Percentiles rank a stretch among this genome's conserved stretches.
Evolutionary conservation across 2,113 vertebrate species (phyloP).

Genomic region (Plotosus lineatus): DNA sequence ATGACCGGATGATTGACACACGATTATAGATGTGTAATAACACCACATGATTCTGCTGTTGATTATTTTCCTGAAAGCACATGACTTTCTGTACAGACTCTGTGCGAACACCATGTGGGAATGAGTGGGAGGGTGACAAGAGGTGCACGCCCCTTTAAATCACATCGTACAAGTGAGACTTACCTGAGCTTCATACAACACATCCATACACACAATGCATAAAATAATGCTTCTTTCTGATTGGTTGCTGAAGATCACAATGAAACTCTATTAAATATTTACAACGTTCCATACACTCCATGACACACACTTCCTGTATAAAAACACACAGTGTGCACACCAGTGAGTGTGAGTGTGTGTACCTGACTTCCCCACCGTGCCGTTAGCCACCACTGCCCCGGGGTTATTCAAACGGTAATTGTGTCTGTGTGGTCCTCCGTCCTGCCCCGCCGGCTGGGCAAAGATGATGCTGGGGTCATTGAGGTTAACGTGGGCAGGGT

Average conservation of each 20-base stretch:
- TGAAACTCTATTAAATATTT: background rate
- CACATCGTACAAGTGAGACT: constrained; percentile 30
- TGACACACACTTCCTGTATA: background rate
- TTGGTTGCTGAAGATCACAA: background rate
- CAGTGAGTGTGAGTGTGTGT: constrained; percentile 65
- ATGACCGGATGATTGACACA: too few species aligned
- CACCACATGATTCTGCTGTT: background rate
- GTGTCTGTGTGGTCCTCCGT: constrained; percentile 89
- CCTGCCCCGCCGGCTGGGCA: constrained; percentile 90
- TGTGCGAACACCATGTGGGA: background rate
- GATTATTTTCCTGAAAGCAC: background rate
- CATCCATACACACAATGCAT: constrained; percentile 10
- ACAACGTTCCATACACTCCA: background rate
- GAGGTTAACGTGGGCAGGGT: constrained; percentile 81
- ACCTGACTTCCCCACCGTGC: constrained; percentile 92
- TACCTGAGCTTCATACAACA: constrained; percentile 42
- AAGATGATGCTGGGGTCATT: constrained; percentile 99
- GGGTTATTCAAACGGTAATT: constrained; percentile 80
- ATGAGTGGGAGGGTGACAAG: background rate
- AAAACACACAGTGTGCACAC: constrained; percentile 53
- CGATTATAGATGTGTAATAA: too few species aligned
- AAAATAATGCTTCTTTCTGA: too few species aligned
- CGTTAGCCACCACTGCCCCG: constrained; percentile 88
- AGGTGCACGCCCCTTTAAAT: background rate
- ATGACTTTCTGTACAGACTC: background rate